Evolutionary conservation across 2,797 vertebrate genomes (phyloP), one percentile per base, ranked within the genome.

Genomic region (Bradypus variegatus): DNA sequence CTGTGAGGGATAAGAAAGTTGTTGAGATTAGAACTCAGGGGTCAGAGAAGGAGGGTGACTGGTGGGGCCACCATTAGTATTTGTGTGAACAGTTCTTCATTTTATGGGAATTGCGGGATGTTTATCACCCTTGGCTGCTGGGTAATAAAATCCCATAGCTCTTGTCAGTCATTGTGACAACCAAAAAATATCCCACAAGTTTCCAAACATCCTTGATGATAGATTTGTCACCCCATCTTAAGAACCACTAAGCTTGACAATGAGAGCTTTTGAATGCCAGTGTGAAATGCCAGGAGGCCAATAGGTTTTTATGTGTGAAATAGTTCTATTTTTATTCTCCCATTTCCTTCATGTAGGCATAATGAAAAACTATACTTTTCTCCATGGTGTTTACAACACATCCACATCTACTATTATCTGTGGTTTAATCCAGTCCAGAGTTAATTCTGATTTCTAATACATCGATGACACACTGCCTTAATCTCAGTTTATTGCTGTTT

Each of bases 401-500:
- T 62, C 31, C 65, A 73, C 6, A 41, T 87, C 27, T 36, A 76
- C 33, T 89, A 4, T 95, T 91, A 69, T 88, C 62, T 93, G 83
- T 84, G n/a, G 62, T 65, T 55, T 78, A 93, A 86, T 80, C 84
- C 73, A 83, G 64, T 86, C 89, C 45, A 84, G 27, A 75, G 83
- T 82, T 81, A 86, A 85, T 83, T 90, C 50, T 65, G 33, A 70
- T 93, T 92, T n/a, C 73, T 81, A 18, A 33, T 82, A 48, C 25
- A 92, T 88, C 90, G 18, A 90, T 64, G 88, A 62, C 31, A 85
- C 21, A 82, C 10, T 53, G 11, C 25, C 64, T 91, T 88, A 84
- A 75, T 79, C 38, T 78, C 53, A 83, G 45, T 69, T 84, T 90
- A 81, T 93, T 92, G 72, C 88, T 95, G 88, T 91, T 95, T 94